Base-by-base conservation (phyloP, 2,113 vertebrate species). In the Gallinago media region DNA sequence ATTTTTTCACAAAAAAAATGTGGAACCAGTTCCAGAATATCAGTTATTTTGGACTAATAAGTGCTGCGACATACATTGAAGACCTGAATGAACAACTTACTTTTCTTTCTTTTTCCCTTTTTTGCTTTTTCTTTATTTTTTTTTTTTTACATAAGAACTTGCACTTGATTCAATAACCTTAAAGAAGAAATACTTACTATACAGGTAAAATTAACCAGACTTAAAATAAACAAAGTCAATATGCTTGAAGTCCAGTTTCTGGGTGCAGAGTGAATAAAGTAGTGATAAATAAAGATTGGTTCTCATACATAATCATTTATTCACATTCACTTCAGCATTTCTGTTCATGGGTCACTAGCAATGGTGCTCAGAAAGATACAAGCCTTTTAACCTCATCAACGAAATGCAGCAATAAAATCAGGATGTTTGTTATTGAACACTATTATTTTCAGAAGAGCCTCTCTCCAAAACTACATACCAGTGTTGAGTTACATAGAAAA, bases 101-200 rank as follows among this genome's bases (percentile, higher is more conserved):
- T 67, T 49, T 54, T 49, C 4, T 56, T 78, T 32, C 6, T 73
- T 82, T 40, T 40, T 18, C 6, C 14, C 1, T 13, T 23, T 36
- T 46, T 29, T 17, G 18, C 19, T 1, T 3, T 4, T 4, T 38
- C 11, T 46, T 23, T 3, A 2, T 2, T 40, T 26, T 26, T 52
- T 46, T n/a, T 58, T 58, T 56, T 23, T 20, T 38, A n/a, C 2
- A 23, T 32, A 29, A 50, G 15, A 82, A 58, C 15, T 83, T 83
- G 6, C 6, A 46, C 6, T 72, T 54, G 10, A 44, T 62, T 80
- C 34, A 75, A 34, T 38, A 61, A 40, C 15, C 13, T 85, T 75
- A 38, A 70, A 70, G 40, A 65, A 55, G 16, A 55, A 56, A 8
- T 5, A 34, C 4, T 32, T 63, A 58, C 6, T 66, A 18, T 31